Conservation (phyloP, 2,113 vertebrate species). For the Pantherophis guttatus region DNA sequence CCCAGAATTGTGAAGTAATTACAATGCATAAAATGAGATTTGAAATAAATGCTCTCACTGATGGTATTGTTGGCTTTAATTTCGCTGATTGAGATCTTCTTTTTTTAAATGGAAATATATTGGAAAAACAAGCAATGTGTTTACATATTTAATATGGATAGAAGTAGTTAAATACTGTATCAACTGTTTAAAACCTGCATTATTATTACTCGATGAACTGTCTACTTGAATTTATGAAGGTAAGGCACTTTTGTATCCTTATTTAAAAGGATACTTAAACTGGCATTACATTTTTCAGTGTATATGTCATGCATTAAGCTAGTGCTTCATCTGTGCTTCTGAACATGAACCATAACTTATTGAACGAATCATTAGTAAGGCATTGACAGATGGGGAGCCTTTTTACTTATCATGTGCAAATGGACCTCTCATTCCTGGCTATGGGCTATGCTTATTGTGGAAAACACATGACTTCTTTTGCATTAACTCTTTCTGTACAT, state of each 20-base stretch:
- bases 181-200: background rate
- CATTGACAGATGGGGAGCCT: background rate
- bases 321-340: background rate
- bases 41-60: background rate
- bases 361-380: background rate
- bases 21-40: background rate
- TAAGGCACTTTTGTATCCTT: background rate
- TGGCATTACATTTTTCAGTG: background rate
- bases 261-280: background rate
- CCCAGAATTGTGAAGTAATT: background rate
- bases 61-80: background rate
- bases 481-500: background rate
- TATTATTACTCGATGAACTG: background rate
- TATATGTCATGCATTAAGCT: background rate
- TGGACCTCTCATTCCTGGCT: background rate
- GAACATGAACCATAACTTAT: background rate
- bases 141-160: background rate
- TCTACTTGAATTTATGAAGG: background rate
- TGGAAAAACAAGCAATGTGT: background rate
- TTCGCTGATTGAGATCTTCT: background rate
- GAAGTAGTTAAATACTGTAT: background rate
- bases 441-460: background rate
- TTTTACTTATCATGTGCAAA: background rate
- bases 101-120: background rate
- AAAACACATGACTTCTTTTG: background rate